Conservation (phyloP, 1,140 invertebrate species). For the Hylaeus anthracinus region DNA sequence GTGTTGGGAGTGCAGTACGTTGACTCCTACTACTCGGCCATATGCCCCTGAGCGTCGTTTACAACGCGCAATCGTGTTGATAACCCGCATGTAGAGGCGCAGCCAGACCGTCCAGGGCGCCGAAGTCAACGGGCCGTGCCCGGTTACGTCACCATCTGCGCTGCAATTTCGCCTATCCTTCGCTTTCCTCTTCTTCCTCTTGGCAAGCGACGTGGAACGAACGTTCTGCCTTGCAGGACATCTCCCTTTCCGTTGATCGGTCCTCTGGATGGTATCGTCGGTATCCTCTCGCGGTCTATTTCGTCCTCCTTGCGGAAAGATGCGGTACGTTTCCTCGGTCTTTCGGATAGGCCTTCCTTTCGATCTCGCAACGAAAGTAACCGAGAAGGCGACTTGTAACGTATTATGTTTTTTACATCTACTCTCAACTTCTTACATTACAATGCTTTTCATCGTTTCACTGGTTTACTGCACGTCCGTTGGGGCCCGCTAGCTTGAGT, state of each 20-base stretch:
- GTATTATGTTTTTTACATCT: too few species aligned
- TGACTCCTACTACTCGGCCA: constrained; percentile 52
- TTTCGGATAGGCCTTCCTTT: too few species aligned
- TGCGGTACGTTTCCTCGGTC: too few species aligned
- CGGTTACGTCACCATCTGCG: constrained; percentile 29
- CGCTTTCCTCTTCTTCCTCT: neutral
- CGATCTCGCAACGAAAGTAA: too few species aligned
- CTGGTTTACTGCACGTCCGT: too few species aligned
- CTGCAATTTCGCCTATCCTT: neutral
- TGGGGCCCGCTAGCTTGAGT: too few species aligned
- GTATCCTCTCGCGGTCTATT: too few species aligned
- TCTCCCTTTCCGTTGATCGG: neutral
- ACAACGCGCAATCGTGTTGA: constrained; percentile 45
- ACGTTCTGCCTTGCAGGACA: neutral
- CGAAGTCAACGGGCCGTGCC: neutral
- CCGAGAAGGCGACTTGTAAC: too few species aligned
- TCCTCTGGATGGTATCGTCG: too few species aligned
- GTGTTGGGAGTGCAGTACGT: constrained; percentile 33
- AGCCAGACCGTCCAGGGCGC: neutral
- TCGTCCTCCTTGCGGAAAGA: too few species aligned
- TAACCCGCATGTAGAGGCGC: constrained; percentile 10
- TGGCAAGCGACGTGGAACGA: constrained; percentile 24
- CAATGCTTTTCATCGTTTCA: too few species aligned
- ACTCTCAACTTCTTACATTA: too few species aligned
- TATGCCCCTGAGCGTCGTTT: constrained; percentile 12